Evolutionary conservation across 1,140 invertebrate genomes (phyloP).

Genomic region (Polypedilum pembai): DNA sequence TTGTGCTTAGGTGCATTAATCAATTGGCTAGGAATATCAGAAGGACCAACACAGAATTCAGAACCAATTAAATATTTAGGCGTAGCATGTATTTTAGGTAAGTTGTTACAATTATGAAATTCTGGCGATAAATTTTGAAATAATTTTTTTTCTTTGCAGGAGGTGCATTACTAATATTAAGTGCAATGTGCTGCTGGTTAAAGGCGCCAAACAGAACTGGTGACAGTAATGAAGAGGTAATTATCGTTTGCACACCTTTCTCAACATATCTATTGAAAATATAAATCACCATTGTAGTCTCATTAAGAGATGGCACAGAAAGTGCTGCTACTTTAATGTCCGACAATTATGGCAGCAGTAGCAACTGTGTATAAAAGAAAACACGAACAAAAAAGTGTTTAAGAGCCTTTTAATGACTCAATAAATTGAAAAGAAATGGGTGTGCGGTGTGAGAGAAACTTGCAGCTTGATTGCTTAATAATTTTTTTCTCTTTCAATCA

Average conservation of each 20-base stretch:
- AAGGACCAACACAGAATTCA: slow-evolving; percentile 50
- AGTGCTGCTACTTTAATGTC: background rate
- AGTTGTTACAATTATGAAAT: background rate
- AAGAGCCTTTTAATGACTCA: background rate
- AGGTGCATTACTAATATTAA: slow-evolving; percentile 63
- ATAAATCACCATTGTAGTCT: slow-evolving; percentile 13
- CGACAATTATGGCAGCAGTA: background rate
- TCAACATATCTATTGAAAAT: background rate
- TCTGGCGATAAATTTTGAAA: background rate
- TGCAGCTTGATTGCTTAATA: background rate
- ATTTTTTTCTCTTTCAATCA: slow-evolving; percentile 36
- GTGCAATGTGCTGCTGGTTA: slow-evolving; percentile 70
- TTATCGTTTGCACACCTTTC: background rate
- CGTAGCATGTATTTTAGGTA: slow-evolving; percentile 54
- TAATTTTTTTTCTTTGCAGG: slow-evolving; percentile 43
- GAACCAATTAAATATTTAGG: slow-evolving; percentile 65
- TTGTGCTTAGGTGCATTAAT: slow-evolving; percentile 66
- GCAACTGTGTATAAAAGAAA: background rate
- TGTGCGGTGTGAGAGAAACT: background rate
- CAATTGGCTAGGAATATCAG: slow-evolving; percentile 67
- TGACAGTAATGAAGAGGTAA: slow-evolving; percentile 26
- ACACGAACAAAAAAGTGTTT: background rate
- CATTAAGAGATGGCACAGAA: background rate
- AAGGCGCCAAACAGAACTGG: slow-evolving; percentile 49
- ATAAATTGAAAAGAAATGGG: slow-evolving; percentile 10